phyloP scores from a whole-genome alignment of 2,797 vertebrate genomes.

The Sebastes flavidus region DNA sequence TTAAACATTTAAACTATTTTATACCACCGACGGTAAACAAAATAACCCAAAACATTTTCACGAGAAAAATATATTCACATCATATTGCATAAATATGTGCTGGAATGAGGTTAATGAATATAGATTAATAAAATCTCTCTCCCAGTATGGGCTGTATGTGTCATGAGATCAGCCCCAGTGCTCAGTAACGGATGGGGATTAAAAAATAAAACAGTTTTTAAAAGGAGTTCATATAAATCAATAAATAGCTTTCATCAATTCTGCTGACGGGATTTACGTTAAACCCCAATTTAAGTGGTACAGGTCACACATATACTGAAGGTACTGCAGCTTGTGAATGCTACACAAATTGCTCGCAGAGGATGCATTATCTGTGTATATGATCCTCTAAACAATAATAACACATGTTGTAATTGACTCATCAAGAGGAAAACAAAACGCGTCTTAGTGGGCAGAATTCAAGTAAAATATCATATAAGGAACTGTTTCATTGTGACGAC shows the following conservation, averaged over 20 bases:
- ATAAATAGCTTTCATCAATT: conserved; percentile 24
- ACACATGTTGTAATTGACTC: conserved; percentile 10
- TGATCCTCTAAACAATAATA: conserved; percentile 1
- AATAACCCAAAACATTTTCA: conserved; percentile 53
- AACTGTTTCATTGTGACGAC: conserved; percentile 35
- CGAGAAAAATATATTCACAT: conserved; percentile 72
- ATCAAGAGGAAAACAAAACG: conserved; percentile 34
- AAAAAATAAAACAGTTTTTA: not conserved
- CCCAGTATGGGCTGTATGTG: conserved; percentile 35
- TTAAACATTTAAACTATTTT: conserved; percentile 43
- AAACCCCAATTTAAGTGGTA: conserved; percentile 34
- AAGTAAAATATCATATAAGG: conserved; percentile 55
- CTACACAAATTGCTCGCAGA: conserved; percentile 59
- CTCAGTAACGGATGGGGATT: conserved; percentile 37
- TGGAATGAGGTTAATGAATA: conserved; percentile 71
- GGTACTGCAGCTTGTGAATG: conserved; percentile 55
- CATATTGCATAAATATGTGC: conserved; percentile 79
- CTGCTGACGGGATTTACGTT: conserved; percentile 12
- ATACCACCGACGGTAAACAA: conserved; percentile 44
- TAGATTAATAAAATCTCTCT: conserved; percentile 42
- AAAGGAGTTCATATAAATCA: conserved; percentile 14
- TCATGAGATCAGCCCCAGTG: conserved; percentile 43
- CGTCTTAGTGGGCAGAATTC: conserved; percentile 54
- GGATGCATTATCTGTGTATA: conserved; percentile 20
- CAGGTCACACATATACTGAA: conserved; percentile 34